Conservation (phyloP, 2,797 vertebrate genomes). For the Erethizon dorsatum region DNA sequence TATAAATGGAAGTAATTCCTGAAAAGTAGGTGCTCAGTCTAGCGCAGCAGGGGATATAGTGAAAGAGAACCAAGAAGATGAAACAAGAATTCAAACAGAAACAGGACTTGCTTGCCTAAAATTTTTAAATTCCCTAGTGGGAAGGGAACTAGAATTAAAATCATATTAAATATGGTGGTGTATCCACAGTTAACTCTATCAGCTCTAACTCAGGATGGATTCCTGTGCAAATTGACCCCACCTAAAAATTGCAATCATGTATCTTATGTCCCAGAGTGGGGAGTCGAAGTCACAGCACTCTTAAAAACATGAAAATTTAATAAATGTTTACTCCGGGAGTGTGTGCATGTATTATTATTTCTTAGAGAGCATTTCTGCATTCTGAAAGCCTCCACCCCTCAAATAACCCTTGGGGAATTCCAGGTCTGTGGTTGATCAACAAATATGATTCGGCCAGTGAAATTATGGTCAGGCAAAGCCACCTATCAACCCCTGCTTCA, state of each 20-base stretch:
- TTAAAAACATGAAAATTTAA: neutral
- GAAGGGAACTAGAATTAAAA: conserved; percentile 35
- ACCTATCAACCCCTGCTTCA: neutral
- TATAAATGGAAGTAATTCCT: conserved; percentile 66
- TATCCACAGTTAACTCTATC: neutral
- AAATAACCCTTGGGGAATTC: neutral
- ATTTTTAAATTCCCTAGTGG: conserved; percentile 46
- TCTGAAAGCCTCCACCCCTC: neutral
- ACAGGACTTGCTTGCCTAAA: conserved; percentile 39
- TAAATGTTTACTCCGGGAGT: neutral
- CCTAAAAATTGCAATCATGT: neutral
- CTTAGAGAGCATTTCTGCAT: neutral
- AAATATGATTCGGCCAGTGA: neutral
- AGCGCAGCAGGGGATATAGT: neutral
- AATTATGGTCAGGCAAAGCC: neutral
- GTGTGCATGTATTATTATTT: neutral
- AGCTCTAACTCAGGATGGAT: neutral
- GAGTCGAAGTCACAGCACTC: neutral
- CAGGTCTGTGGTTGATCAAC: neutral
- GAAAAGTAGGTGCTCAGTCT: conserved; percentile 57
- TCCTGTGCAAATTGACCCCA: neutral
- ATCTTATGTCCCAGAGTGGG: neutral
- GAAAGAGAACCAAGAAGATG: conserved; percentile 53
- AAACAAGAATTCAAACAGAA: conserved; percentile 67
- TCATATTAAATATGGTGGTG: neutral